phyloP scores from a whole-genome alignment of 1,140 invertebrate species.

The Chironomus tepperi region DNA sequence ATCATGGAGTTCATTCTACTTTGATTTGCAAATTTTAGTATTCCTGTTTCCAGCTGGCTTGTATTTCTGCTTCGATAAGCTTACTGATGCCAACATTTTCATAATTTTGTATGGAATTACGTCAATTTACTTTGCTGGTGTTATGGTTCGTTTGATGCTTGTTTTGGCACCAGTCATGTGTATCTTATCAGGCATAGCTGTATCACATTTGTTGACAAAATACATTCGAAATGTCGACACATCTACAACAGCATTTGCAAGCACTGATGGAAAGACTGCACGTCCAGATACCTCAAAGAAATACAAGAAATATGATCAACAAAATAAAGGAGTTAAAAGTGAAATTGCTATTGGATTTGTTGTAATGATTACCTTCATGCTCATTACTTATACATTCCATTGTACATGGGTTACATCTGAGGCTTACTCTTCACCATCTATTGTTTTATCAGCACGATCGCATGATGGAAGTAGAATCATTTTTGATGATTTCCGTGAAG shows the following conservation, averaged over 20 bases:
- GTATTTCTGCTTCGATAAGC: slow-evolving; percentile 89
- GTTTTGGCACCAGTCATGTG: slow-evolving; percentile 97
- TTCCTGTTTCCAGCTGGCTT: slow-evolving; percentile 93
- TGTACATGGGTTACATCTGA: slow-evolving; percentile 99
- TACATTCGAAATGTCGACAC: slow-evolving; percentile 81
- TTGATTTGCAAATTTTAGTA: slow-evolving; percentile 90
- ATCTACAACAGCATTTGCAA: slow-evolving; percentile 33
- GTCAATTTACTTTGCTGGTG: slow-evolving; percentile 97
- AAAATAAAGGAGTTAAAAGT: slow-evolving; percentile 76
- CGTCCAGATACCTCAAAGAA: slow-evolving; percentile 37
- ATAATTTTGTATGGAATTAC: slow-evolving; percentile 95
- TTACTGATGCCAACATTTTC: slow-evolving; percentile 95
- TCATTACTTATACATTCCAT: slow-evolving; percentile 89
- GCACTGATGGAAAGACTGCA: slow-evolving; percentile 34
- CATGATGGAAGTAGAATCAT: slow-evolving; percentile 92
- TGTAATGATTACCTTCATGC: slow-evolving; percentile 69
- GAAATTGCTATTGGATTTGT: slow-evolving; percentile 85
- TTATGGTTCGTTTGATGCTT: slow-evolving; percentile 97
- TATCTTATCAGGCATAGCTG: slow-evolving; percentile 87
- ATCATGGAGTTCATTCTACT: slow-evolving; percentile 97
- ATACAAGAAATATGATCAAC: slow-evolving; percentile 62
- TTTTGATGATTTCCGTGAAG: slow-evolving; percentile 95
- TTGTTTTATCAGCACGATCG: slow-evolving; percentile 89
- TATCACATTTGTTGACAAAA: slow-evolving; percentile 78
- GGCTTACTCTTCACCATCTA: slow-evolving; percentile 95